Evolutionary conservation across 2,113 vertebrate genomes (phyloP), one percentile per base, ranked within the genome.

Genomic region (Sylvia atricapilla): DNA sequence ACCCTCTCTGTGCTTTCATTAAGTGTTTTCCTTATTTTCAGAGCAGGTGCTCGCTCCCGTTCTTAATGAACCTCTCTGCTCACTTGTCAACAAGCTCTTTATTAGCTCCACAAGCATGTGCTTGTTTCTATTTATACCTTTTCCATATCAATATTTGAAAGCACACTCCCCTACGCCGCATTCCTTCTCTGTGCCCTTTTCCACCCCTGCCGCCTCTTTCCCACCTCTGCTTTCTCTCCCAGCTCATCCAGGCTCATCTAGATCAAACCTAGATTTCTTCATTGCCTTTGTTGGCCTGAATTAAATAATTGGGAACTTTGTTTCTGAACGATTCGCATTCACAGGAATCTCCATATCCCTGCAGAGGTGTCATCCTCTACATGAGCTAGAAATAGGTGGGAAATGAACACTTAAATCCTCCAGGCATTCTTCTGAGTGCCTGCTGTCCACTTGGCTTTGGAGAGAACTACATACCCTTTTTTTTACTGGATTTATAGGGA

Each of bases 81-180:
- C 58, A 4, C 91, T 83, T 93, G 93, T 95, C 93, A 95, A 95
- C 93, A 94, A 93, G 75, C 60, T 47, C 81, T 94, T 94, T 94
- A 96, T 94, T 94, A 96, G 85, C 75, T 87, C 37, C 84, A 80
- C 50, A 16, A 89, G 77, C 74, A 68, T 87, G 83, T 12, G 7
- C 50, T 90, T 90, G 33, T 85, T 94, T 92, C 93, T 96, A 77
- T 96, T 96, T 94, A 80, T 94, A 94, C 46, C 12, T 79, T 82
- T 70, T 60, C 93, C 91, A 37, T 93, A 96, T 90, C 88, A 96
- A 94, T 94, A 96, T 96, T 94, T 94, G 95, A 97, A 80, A 92
- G 73, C 87, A 94, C 22, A 15, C 55, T 68, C 44, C 80, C 46
- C 68, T 70, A 16, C 11, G 1, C 84, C 56, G 72, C 66, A 47